Percentiles rank a stretch among this genome's conserved stretches.
These are phyloP conservation scores for Tenthredo scrophulariae DNA, from an alignment of 2,888 invertebrate genomes.

Conservation along the genomic window DNA sequence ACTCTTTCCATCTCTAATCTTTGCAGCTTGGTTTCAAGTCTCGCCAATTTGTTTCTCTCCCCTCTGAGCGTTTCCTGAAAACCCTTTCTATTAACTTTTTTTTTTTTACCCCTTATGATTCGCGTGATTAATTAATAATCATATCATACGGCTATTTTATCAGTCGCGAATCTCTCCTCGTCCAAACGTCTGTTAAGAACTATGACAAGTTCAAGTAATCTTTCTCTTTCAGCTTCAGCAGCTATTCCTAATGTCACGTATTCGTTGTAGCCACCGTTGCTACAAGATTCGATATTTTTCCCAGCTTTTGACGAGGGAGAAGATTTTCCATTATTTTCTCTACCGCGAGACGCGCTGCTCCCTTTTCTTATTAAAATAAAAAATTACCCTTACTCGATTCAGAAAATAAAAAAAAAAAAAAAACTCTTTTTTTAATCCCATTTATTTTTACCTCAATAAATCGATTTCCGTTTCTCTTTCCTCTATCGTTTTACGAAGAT, in stretches of 20 bases:
- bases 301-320: background rate
- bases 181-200: constrained; percentile 82
- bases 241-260: constrained; percentile 79
- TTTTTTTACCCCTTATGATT: no score
- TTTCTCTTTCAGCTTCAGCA: constrained; percentile 83
- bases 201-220: constrained; percentile 82
- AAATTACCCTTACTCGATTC: background rate
- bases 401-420: no score
- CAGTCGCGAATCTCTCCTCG: constrained; percentile 78
- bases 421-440: background rate
- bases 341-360: background rate
- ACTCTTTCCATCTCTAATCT: constrained; percentile 81
- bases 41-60: constrained; percentile 81
- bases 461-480: constrained; percentile 73
- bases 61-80: constrained; percentile 73
- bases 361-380: constrained; percentile 8
- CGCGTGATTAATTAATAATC: background rate
- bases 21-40: constrained; percentile 80
- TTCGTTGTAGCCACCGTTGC: constrained; percentile 66
- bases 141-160: constrained; percentile 63
- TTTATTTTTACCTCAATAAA: constrained; percentile 63
- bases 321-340: background rate
- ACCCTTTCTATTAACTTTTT: constrained; percentile 58
- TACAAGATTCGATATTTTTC: constrained; percentile 4
- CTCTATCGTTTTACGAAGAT: constrained; percentile 67